Base-by-base conservation (phyloP, 2,888 invertebrate species). In the Alsophila aescularia region DNA sequence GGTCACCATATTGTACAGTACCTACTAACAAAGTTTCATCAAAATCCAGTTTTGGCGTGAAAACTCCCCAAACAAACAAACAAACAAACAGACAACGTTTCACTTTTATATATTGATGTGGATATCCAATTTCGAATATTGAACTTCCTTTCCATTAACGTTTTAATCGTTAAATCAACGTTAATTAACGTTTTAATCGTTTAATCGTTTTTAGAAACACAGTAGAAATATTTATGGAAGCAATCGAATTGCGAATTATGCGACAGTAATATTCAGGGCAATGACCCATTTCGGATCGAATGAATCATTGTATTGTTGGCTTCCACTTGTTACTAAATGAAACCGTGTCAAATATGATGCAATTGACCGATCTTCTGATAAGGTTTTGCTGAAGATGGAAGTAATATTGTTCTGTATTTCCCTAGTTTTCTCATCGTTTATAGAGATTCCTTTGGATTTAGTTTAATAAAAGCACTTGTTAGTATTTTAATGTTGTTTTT, bases 231-330 rank as follows among this genome's bases (percentile, higher is more conserved):
- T 27, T 39, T 32, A 51, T 52, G 52, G 48, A 52, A 51, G 51
- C 47, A 51, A 50, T 55, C 40, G 24, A 34, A 34, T 39, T 52
- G 45, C 52, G 44, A 45, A 42, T 27, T n/a, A 58, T 56, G 49
- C 56, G 52, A 34, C 53, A 57, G 58, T 59, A 64, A 62, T 64
- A 74, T 69, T 64, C 57, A 47, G 69, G 65, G 62, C 67, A 59
- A 49, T 65, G 67, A 52, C 74, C 71, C 52, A 69, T 63, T 70
- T 74, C 60, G 58, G 56, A 48, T 51, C 13, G 54, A 58, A 60
- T 47, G 52, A 40, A 55, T 70, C 47, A 53, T 36, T 42, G 9
- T 15, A 39, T 43, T 43, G 39, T 42, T 9, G 13, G 35, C 34
- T 40, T 18, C 8, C 12, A 29, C 6, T 24, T 2, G 32, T 44